Evolutionary conservation across 2,113 vertebrate species (phyloP).

Genomic region (Panurus biarmicus): DNA sequence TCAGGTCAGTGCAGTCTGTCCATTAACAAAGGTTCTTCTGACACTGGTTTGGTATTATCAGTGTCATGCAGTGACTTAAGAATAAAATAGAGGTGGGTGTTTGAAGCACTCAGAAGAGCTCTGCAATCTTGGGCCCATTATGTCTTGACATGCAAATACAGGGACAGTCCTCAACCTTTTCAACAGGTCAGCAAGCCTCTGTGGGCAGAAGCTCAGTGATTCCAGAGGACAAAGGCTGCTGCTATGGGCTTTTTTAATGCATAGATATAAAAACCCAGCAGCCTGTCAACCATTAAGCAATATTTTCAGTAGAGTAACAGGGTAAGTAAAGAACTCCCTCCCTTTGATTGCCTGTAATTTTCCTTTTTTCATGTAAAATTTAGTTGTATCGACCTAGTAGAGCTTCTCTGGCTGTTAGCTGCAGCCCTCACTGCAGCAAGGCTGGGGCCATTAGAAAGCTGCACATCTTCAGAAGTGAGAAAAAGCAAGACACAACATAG

Average conservation of each 20-base stretch:
- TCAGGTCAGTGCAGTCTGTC: not conserved
- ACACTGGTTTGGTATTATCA: not conserved
- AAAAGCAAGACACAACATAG: constrained; percentile 1
- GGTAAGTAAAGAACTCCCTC: not conserved
- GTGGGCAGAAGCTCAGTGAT: not conserved
- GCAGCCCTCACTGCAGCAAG: not conserved
- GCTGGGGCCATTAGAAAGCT: not conserved
- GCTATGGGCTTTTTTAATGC: not conserved
- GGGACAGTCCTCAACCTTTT: not conserved
- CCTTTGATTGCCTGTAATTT: not conserved
- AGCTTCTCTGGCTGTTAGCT: not conserved
- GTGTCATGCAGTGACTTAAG: not conserved
- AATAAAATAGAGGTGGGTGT: not conserved
- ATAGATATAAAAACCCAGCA: not conserved
- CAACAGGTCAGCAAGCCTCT: not conserved
- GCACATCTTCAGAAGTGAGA: not conserved
- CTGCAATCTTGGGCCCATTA: not conserved
- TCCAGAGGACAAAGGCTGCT: not conserved
- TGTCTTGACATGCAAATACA: not conserved
- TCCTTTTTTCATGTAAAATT: not conserved
- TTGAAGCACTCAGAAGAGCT: not conserved
- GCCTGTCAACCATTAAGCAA: not conserved
- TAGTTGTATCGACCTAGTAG: not conserved
- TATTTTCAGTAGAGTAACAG: not conserved
- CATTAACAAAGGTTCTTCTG: not conserved